Base-by-base conservation (phyloP, 2,797 vertebrate genomes). In the Thunnus albacares region DNA sequence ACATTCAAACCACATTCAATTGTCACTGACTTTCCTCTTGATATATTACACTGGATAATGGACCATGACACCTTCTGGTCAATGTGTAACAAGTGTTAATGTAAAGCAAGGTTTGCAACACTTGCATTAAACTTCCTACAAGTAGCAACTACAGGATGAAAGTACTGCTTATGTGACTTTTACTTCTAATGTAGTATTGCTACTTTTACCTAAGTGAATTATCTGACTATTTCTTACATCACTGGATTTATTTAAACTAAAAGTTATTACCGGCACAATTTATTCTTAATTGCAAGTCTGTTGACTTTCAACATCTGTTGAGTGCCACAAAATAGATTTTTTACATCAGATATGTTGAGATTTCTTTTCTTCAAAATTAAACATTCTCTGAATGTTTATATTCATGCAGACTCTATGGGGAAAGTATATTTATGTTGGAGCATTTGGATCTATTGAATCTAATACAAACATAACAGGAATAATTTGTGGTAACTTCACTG, bases 1-100 rank as follows among this genome's bases (percentile, higher is more conserved):
- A 77, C 49, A 63, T 33, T 66, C 17, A 71, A 74, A 80, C 75
- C 81, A 68, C 74, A 82, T 28, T 20, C 26, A 38, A 49, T 9
- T 28, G 35, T 64, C 38, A 30, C 35, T 14, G 63, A 4, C 17
- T 55, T 73, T 35, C 22, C 62, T 15, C 56, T 73, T 67, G 65
- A 66, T 67, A 38, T 38, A 49, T 62, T 76, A 26, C 18, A 15
- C 28, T 38, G 24, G 26, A 75, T 52, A 28, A 62, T 33, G 57
- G 30, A 53, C n/a, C 12, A 41, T 28, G 58, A 56, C 47, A 53
- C 10, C 5, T 17, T 58, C 2, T 38, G 55, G 26, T 22, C 57
- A 22, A 57, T 47, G 57, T 33, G 20, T 20, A 18, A 65, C 18
- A 64, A 56, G 30, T 26, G 24, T 49, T 20, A 20, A 20, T 20